Conservation (phyloP, 2,797 vertebrate species). For the Anas capensis region DNA sequence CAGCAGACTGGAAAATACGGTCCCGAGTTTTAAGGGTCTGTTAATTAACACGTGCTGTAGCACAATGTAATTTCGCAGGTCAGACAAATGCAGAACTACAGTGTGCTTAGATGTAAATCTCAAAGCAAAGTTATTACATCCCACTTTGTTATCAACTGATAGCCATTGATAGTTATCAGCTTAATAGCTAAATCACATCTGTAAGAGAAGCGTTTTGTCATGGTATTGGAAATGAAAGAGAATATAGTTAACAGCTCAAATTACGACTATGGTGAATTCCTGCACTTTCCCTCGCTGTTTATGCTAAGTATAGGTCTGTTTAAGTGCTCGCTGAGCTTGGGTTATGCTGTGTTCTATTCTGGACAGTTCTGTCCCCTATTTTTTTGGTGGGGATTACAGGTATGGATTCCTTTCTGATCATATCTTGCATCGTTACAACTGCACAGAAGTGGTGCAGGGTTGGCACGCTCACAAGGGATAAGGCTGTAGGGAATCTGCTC, state of each 20-base stretch:
- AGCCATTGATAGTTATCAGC: not conserved
- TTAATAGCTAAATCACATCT: not conserved
- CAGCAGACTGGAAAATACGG: not conserved
- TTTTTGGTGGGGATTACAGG: not conserved
- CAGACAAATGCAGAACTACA: not conserved
- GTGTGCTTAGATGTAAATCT: not conserved
- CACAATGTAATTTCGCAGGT: not conserved
- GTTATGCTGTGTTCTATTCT: not conserved
- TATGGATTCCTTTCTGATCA: not conserved
- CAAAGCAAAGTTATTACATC: not conserved
- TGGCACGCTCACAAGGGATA: not conserved
- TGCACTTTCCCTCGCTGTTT: not conserved
- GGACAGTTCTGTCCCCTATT: not conserved
- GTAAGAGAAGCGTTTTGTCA: not conserved
- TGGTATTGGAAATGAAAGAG: not conserved
- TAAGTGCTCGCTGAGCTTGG: not conserved
- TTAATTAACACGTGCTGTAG: not conserved
- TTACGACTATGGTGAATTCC: not conserved
- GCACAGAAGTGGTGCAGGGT: not conserved
- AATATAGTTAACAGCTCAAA: rapidly evolving
- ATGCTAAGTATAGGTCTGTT: not conserved
- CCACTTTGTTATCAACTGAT: not conserved
- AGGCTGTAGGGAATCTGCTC: not conserved
- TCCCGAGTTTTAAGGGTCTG: rapidly evolving
- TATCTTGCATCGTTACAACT: not conserved